These are phyloP conservation scores for Scaptomyza hsui DNA, from an alignment of 1,140 invertebrate genomes.

Conservation along the genomic window DNA sequence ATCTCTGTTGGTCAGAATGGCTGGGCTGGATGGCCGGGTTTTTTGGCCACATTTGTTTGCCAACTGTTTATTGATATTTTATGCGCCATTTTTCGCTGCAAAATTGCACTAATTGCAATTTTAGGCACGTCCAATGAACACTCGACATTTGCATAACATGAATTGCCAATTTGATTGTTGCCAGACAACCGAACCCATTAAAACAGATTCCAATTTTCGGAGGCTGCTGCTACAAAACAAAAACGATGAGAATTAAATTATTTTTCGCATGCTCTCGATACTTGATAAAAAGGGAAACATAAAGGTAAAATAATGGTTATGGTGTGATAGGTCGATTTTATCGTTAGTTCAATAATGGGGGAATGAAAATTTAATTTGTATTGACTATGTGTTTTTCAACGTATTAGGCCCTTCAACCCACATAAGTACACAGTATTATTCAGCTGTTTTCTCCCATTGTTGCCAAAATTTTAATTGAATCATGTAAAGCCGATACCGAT, in stretches of 20 bases:
- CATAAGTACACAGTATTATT: too few relatives aligned
- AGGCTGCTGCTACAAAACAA: slow-evolving; percentile 2
- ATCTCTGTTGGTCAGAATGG: slow-evolving; percentile 37
- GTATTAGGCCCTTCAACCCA: too few relatives aligned
- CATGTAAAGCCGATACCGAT: slow-evolving; percentile 32
- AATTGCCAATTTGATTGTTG: slow-evolving; percentile 67
- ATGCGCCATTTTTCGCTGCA: slow-evolving; percentile 55
- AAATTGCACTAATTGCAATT: slow-evolving; percentile 73
- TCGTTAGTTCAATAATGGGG: too few relatives aligned
- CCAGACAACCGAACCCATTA: slow-evolving; percentile 23
- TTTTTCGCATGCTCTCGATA: background rate
- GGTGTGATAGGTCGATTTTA: too few relatives aligned
- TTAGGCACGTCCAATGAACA: slow-evolving; percentile 65
- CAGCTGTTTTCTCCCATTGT: background rate
- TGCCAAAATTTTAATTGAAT: slow-evolving; percentile 30
- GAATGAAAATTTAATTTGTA: too few relatives aligned
- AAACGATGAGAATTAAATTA: slow-evolving; percentile 13
- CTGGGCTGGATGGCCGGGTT: slow-evolving; percentile 26
- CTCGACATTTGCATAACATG: slow-evolving; percentile 70
- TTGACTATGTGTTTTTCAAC: too few relatives aligned
- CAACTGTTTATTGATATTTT: slow-evolving; percentile 78
- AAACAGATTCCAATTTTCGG: slow-evolving; percentile 37
- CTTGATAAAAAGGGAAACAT: background rate
- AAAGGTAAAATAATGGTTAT: background rate
- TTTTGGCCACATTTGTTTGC: slow-evolving; percentile 35